These are phyloP conservation scores for Pelagia noctiluca DNA, from an alignment of 30 jellyfish, hydroid and myxozoan genomes.

Conservation along the genomic window DNA sequence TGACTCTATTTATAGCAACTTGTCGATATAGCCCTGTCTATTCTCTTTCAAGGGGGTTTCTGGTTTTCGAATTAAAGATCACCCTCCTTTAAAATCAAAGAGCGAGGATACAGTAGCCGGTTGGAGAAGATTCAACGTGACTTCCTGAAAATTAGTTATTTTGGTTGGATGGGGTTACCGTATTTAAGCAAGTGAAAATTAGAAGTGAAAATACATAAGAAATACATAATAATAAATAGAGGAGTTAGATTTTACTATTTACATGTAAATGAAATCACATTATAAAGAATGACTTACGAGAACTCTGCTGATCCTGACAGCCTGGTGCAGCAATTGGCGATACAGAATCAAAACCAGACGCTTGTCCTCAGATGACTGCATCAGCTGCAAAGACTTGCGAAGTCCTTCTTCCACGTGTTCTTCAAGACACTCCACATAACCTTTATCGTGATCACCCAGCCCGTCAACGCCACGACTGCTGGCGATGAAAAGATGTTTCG, in stretches of 20 bases:
- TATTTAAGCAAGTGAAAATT: too few species aligned
- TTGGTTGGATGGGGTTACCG: too few species aligned
- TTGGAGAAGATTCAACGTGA: too few species aligned
- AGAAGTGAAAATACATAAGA: too few species aligned
- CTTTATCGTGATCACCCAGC: conserved; percentile 65
- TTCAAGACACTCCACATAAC: conserved; percentile 60
- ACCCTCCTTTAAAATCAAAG: too few species aligned
- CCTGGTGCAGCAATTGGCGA: conserved; percentile 71
- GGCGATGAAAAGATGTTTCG: conserved; percentile 47
- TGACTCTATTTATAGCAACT: too few species aligned
- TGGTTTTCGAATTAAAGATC: too few species aligned
- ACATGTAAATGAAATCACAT: neutral
- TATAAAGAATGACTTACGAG: conserved; percentile 36
- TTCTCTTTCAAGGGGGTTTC: too few species aligned
- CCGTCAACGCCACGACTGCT: conserved; percentile 49
- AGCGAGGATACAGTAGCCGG: too few species aligned
- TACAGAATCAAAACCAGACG: conserved; percentile 49
- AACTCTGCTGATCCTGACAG: conserved; percentile 51
- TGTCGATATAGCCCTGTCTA: too few species aligned
- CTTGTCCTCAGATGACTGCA: conserved; percentile 27
- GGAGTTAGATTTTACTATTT: neutral
- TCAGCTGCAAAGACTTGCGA: conserved; percentile 26
- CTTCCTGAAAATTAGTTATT: too few species aligned
- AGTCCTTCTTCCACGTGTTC: conserved; percentile 58
- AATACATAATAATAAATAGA: too few species aligned